phyloP scores from a whole-genome alignment of 2,797 vertebrate genomes.

The Epinephelus malabaricus region DNA sequence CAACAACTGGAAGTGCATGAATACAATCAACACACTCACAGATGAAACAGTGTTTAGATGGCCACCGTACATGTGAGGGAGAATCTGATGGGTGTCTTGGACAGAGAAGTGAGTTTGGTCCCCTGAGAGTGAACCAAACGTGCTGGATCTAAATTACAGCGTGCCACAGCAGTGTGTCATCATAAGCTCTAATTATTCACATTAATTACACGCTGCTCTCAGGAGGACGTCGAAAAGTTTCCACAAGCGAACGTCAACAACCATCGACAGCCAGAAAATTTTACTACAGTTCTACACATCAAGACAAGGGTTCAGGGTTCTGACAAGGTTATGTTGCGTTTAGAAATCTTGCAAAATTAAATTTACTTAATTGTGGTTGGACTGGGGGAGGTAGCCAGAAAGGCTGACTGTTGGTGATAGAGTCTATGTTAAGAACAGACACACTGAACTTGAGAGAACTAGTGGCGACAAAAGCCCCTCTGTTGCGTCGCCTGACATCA shows the following conservation, averaged over 20 bases:
- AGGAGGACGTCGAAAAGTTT: neutral
- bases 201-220: conserved; percentile 34
- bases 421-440: too few relatives aligned
- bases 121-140: conserved; percentile 12
- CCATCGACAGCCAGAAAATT: neutral
- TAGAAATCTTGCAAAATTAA: too few relatives aligned
- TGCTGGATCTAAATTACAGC: conserved; percentile 27
- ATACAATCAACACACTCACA: neutral
- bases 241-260: neutral
- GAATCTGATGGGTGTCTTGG: neutral
- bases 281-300: too few relatives aligned
- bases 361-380: too few relatives aligned
- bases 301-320: too few relatives aligned
- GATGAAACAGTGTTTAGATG: neutral
- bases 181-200: conserved; percentile 45
- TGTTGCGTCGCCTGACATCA: too few relatives aligned
- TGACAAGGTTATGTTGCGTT: too few relatives aligned
- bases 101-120: conserved; percentile 17
- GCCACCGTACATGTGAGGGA: neutral
- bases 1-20: neutral
- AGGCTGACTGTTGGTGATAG: too few relatives aligned
- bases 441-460: too few relatives aligned
- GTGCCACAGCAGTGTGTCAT: conserved; percentile 33
- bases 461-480: too few relatives aligned
- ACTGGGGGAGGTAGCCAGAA: too few relatives aligned